Conservation (phyloP, 2,888 invertebrate species). For the Caradrina kadenii region DNA sequence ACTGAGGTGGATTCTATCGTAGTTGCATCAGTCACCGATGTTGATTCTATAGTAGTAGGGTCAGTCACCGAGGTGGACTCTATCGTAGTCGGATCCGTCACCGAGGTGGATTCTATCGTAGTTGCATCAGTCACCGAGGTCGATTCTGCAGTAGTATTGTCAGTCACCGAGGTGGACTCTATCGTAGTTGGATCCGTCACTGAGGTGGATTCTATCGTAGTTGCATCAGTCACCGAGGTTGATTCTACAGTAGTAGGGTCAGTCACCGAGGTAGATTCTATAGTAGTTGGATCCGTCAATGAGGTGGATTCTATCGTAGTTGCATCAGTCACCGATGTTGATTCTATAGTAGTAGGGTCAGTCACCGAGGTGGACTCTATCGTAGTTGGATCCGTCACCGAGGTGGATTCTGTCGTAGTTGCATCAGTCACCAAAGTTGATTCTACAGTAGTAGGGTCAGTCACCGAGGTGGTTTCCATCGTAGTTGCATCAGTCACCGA, state of each 20-base stretch:
- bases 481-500: neutral
- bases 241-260: neutral
- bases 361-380: neutral
- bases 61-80: constrained; percentile 14
- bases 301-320: constrained; percentile 1
- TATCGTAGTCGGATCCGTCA: neutral
- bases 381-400: neutral
- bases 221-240: constrained; percentile 9
- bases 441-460: constrained; percentile 5
- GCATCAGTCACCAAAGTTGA: neutral
- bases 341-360: neutral
- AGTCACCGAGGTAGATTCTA: constrained; percentile 14
- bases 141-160: neutral
- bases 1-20: neutral
- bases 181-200: constrained; percentile 18
- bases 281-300: neutral
- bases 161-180: constrained; percentile 5
- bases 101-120: constrained; percentile 6
- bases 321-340: neutral
- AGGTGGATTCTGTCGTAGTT: neutral
- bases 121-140: neutral
- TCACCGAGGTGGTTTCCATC: constrained; percentile 6
- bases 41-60: constrained; percentile 3
- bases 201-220: neutral
- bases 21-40: constrained; percentile 3